Conservation (phyloP, 2,888 invertebrate genomes). For the Epinotia demarniana region DNA sequence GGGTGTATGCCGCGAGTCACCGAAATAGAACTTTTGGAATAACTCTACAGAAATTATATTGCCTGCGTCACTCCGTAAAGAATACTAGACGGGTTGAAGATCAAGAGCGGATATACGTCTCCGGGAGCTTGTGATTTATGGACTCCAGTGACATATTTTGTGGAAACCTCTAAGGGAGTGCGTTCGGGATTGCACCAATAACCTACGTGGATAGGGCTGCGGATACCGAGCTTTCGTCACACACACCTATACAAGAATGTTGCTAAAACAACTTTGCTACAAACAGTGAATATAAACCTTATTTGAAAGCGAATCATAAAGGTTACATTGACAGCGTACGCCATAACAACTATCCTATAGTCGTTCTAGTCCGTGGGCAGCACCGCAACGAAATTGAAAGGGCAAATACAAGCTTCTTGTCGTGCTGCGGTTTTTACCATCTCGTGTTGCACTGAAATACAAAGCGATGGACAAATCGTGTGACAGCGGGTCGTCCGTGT, state of each 20-base stretch:
- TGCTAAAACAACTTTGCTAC: not conserved
- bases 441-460: not conserved
- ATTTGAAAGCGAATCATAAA: not conserved
- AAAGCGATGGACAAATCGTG: not conserved
- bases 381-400: not conserved
- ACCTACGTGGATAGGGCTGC: not conserved
- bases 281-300: not conserved
- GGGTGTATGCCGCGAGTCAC: slow-evolving; percentile 73
- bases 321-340: not conserved
- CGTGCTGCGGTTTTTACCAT: not conserved
- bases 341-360: not conserved
- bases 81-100: slow-evolving; percentile 72
- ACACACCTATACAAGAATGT: not conserved
- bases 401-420: not conserved
- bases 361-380: not conserved
- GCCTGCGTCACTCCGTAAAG: slow-evolving; percentile 72
- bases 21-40: slow-evolving; percentile 84
- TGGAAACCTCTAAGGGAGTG: slow-evolving; percentile 12
- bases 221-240: not conserved
- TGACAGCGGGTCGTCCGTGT: not conserved
- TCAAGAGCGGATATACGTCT: slow-evolving; percentile 66
- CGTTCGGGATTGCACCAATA: slow-evolving; percentile 17
- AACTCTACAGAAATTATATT: slow-evolving; percentile 81
- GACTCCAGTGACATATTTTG: slow-evolving; percentile 38
- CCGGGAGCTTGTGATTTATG: slow-evolving; percentile 42